Evolutionary conservation across 2,113 vertebrate species (phyloP), one percentile per base, ranked within the genome.

Genomic region (Nyctibius bracteatus): DNA sequence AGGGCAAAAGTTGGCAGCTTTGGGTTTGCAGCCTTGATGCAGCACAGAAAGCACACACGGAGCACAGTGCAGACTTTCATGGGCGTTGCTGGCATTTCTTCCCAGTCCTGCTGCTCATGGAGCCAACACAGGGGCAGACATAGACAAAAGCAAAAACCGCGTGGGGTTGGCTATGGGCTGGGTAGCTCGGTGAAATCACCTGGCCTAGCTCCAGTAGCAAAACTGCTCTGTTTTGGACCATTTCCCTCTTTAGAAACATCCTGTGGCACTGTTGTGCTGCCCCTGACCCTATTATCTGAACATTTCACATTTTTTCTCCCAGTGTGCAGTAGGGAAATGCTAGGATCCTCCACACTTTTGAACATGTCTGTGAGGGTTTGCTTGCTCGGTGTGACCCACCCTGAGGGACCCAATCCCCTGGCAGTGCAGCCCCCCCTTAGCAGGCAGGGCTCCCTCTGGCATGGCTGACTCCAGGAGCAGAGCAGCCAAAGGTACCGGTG

Each of bases 381-480:
- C 35, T 68, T 57, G 65, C 44, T 72, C 1, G 2, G 78, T 21
- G 9, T 0, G 3, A 79, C 7, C 18, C 61, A 51, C 39, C 10
- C 44, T 22, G 57, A 77, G 61, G 28, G 13, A 52, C 19, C 25
- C 12, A 1, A 1, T 41, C 58, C 72, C 81, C 41, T 57, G 72
- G 46, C 51, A 73, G 20, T 0, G 1, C 39, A 52, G 27, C 3
- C 9, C 9, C 28, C 2, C 27, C 27, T 21, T 11, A 46, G 47
- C 88, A 77, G 3, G 0, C 39, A 21, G 44, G 10, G 14, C 54
- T 86, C 23, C 65, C 65, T 80, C 63, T 30, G 27, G 39, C 5
- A 0, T 0, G 2, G 28, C 62, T 8, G 1, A 30, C 55, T 51
- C 55, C 0, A 0, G 41, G 57, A 81, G 43, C 1, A 4, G 30